Percentiles rank a stretch among this genome's conserved stretches.
Evolutionary conservation across 2,113 vertebrate genomes (phyloP).

Genomic region (Corythoichthys haematopterus): DNA sequence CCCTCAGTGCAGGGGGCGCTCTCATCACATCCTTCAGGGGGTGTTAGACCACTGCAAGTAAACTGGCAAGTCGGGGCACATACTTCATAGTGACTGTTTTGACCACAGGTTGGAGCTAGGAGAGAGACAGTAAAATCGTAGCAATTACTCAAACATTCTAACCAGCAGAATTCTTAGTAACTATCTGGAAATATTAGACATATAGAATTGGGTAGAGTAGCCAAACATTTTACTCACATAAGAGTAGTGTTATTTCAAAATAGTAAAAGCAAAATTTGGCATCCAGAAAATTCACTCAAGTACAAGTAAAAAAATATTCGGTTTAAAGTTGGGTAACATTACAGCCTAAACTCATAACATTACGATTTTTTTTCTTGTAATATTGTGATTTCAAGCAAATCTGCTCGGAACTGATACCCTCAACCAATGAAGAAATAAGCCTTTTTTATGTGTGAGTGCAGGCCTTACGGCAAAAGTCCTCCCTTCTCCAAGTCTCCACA

Average conservation of each 20-base stretch:
- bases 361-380: not conserved
- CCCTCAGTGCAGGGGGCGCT: conserved; percentile 10
- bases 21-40: conserved; percentile 9
- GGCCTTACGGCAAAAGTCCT: conserved; percentile 26
- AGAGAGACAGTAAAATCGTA: not conserved
- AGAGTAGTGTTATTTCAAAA: too few relatives aligned
- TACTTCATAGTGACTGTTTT: conserved; percentile 28
- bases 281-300: too few relatives aligned
- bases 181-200: too few relatives aligned
- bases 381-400: not conserved
- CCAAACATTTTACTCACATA: too few relatives aligned
- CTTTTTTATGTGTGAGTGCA: not conserved
- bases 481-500: conserved; percentile 10
- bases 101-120: conserved; percentile 12
- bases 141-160: not conserved
- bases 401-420: not conserved
- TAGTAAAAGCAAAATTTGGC: too few relatives aligned
- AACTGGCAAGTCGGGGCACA: conserved; percentile 18
- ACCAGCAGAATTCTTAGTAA: not conserved
- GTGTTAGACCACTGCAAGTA: conserved; percentile 6
- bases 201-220: too few relatives aligned
- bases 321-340: too few relatives aligned
- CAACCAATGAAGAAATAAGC: not conserved
- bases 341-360: not conserved
- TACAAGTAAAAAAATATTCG: too few relatives aligned